phyloP scores from a whole-genome alignment of 2,888 invertebrate genomes.

The Carabus problematicus region DNA sequence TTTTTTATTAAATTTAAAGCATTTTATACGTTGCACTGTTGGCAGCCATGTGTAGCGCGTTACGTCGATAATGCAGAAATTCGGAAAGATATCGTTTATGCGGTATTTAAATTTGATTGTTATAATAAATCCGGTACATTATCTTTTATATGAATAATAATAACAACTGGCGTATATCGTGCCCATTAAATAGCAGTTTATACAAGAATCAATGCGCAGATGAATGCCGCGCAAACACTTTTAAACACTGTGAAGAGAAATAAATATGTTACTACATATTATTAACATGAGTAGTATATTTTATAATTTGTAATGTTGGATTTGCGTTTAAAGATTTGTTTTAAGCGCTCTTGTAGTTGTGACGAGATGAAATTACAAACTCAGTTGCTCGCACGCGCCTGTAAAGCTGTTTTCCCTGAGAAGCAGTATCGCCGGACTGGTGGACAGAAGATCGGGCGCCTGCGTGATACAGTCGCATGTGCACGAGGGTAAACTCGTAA shows the following conservation, averaged over 20 bases:
- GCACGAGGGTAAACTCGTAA: conserved; percentile 48
- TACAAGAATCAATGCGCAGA: neutral
- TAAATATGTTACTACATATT: conserved; percentile 1
- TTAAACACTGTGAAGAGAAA: neutral
- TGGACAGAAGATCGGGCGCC: conserved; percentile 45
- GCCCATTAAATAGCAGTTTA: neutral
- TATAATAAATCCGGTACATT: neutral
- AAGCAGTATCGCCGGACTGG: conserved; percentile 17
- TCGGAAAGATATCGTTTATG: neutral
- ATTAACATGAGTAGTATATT: neutral
- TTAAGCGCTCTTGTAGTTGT: neutral
- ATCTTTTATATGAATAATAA: neutral
- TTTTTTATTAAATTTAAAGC: too few relatives aligned
- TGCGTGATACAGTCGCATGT: conserved; percentile 45
- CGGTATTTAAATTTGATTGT: conserved; percentile 12
- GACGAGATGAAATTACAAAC: conserved; percentile 33
- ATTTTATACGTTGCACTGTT: too few relatives aligned
- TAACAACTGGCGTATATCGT: neutral
- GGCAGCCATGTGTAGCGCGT: neutral
- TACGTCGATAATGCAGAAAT: conserved; percentile 19
- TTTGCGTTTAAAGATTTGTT: conserved; percentile 20
- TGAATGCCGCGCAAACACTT: neutral
- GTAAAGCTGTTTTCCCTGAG: conserved; percentile 25
- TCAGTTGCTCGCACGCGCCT: conserved; percentile 32
- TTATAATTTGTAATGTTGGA: conserved; percentile 8